These are phyloP conservation scores for Tryphoninae sp. DNA, from an alignment of 2,888 invertebrate genomes.

Conservation along the genomic window DNA sequence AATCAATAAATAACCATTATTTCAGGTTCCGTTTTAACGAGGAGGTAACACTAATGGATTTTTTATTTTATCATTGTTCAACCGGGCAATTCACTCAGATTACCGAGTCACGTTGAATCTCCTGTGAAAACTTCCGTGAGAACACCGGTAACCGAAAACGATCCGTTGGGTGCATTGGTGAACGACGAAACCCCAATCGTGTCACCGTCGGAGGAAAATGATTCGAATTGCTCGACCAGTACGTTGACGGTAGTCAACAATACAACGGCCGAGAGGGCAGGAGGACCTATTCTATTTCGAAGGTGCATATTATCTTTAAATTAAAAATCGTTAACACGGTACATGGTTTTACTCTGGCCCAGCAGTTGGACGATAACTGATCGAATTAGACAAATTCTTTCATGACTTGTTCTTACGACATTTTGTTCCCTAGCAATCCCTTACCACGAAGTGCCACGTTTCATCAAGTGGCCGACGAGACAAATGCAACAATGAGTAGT, in stretches of 20 bases:
- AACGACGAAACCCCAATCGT: slow-evolving; percentile 80
- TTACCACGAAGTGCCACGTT: slow-evolving; percentile 81
- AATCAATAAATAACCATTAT: too few relatives aligned
- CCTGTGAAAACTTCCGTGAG: slow-evolving; percentile 82
- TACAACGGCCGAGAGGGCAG: slow-evolving; percentile 76
- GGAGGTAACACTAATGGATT: neutral
- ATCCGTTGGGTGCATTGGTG: slow-evolving; percentile 92
- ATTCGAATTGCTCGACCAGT: slow-evolving; percentile 80
- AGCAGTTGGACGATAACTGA: neutral
- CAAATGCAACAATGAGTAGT: slow-evolving; percentile 72
- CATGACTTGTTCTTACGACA: neutral
- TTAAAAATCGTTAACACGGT: neutral
- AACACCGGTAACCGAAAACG: slow-evolving; percentile 94
- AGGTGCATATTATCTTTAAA: slow-evolving; percentile 70
- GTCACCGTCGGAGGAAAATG: slow-evolving; percentile 80
- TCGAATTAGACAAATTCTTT: neutral
- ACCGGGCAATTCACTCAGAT: slow-evolving; percentile 64
- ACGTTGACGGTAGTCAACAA: slow-evolving; percentile 79
- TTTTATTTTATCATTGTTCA: neutral
- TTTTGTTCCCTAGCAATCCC: slow-evolving; percentile 59
- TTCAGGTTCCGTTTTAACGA: neutral
- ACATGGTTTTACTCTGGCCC: neutral
- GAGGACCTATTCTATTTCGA: slow-evolving; percentile 79
- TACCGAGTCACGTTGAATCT: slow-evolving; percentile 75
- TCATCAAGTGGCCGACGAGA: slow-evolving; percentile 78